These are phyloP conservation scores for Tryphoninae sp. DNA, from an alignment of 2,888 invertebrate species.

Conservation along the genomic window DNA sequence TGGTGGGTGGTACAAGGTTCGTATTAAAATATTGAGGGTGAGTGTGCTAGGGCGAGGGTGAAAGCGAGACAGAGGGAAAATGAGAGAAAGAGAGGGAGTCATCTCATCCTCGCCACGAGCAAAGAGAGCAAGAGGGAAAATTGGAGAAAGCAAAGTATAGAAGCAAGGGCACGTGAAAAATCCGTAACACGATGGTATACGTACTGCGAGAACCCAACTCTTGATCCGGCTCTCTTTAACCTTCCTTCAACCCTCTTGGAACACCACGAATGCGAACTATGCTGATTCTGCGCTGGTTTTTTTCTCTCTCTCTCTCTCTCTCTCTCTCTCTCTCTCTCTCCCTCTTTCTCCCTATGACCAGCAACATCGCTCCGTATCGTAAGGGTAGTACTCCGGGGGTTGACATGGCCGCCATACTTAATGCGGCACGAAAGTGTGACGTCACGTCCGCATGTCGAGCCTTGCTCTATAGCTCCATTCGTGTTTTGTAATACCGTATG, in stretches of 20 bases:
- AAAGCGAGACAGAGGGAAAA: neutral
- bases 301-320: neutral
- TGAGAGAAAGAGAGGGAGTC: neutral
- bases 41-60: conserved; percentile 35
- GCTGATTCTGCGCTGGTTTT: conserved; percentile 37
- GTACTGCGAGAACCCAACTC: conserved; percentile 5
- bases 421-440: conserved; percentile 71
- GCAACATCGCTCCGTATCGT: conserved; percentile 25
- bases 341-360: neutral
- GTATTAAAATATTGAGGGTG: conserved; percentile 60
- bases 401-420: conserved; percentile 68
- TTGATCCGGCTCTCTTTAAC: conserved; percentile 1
- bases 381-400: conserved; percentile 7
- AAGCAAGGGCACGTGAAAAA: conserved; percentile 26
- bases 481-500: conserved; percentile 48
- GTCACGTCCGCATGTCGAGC: conserved; percentile 68
- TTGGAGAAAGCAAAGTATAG: neutral
- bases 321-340: no score
- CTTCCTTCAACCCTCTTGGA: neutral
- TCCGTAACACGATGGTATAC: neutral
- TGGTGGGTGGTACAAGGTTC: conserved; percentile 20
- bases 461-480: conserved; percentile 53
- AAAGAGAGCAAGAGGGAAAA: neutral
- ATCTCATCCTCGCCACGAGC: neutral
- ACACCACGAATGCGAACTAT: conserved; percentile 27